Evolutionary conservation across 2,888 invertebrate species (phyloP), one percentile per base, ranked within the genome.

Genomic region (Diplolepis rosae): DNA sequence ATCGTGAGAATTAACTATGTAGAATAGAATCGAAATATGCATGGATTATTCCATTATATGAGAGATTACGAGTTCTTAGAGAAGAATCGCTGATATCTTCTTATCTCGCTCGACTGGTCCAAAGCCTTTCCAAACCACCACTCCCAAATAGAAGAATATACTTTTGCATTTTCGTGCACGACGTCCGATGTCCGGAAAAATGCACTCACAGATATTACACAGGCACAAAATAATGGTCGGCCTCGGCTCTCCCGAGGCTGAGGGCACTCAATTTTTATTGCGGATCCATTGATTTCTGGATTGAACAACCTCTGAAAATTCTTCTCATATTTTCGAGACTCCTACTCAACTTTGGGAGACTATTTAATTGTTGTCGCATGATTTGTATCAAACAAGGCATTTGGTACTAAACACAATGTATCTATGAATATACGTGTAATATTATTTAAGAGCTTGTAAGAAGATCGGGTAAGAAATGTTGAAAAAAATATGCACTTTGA

Each of bases 181-280:
- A 61, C 35, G n/a, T 61, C 71, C 79, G 78, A 81, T 83, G 81
- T 80, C 78, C 76, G 80, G 81, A 81, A 84, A 84, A 83, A 85
- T 85, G 85, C 83, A 86, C 86, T 86, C 83, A 80, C 84, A 79
- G 85, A 86, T 87, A 87, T 86, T 87, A 83, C 83, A 74, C 80
- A 78, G 76, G 82, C 77, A 77, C 78, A 83, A 84, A 83, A 81
- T 79, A 81, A 80, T 76, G 79, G 73, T 76, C 77, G 72, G 72
- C 69, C 73, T 75, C 73, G 51, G 28, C 68, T 56, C 39, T 71
- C 22, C 45, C 45, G 72, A 52, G 73, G 76, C 73, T 80, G 79
- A 80, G 80, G 79, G 83, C 81, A 80, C 80, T 79, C 80, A 80
- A 85, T 84, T 82, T 82, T 83, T 85, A 84, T 84, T 83, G 82